These are phyloP conservation scores for Onychomys torridus DNA, from an alignment of 2,797 vertebrate genomes.

Conservation along the genomic window DNA sequence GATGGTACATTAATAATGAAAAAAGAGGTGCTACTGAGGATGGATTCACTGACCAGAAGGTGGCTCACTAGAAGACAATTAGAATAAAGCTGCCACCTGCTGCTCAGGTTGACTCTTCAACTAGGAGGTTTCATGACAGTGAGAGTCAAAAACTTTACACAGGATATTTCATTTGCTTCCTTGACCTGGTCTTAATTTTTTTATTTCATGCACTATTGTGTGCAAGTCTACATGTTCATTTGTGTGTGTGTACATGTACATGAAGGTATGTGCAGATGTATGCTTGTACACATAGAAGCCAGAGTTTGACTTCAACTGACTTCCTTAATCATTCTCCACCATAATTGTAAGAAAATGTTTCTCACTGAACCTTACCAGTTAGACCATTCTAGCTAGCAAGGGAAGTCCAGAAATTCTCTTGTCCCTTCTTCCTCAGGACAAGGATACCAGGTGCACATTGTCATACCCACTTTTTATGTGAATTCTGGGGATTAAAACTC, in stretches of 20 bases:
- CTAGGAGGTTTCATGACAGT: background rate
- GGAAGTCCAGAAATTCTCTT: background rate
- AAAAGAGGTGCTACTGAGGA: background rate
- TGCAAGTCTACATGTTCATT: background rate
- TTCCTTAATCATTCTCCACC: background rate
- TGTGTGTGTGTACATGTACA: background rate
- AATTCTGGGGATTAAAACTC: too few relatives aligned
- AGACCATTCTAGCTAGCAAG: background rate
- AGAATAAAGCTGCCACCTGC: background rate
- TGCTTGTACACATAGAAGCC: background rate
- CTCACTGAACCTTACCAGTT: background rate
- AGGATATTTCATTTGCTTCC: background rate
- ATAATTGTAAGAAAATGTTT: background rate
- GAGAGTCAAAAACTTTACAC: background rate
- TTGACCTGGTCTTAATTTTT: background rate
- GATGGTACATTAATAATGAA: background rate
- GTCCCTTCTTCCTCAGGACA: background rate
- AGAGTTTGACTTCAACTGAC: background rate
- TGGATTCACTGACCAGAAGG: background rate
- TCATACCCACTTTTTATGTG: background rate
- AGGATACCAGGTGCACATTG: background rate
- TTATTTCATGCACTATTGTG: background rate
- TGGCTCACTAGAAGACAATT: background rate
- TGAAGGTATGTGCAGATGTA: background rate
- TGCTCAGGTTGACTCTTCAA: background rate